Evolutionary conservation across 2,113 vertebrate species (phyloP), one percentile per base, ranked within the genome.

Genomic region (Pica pica): DNA sequence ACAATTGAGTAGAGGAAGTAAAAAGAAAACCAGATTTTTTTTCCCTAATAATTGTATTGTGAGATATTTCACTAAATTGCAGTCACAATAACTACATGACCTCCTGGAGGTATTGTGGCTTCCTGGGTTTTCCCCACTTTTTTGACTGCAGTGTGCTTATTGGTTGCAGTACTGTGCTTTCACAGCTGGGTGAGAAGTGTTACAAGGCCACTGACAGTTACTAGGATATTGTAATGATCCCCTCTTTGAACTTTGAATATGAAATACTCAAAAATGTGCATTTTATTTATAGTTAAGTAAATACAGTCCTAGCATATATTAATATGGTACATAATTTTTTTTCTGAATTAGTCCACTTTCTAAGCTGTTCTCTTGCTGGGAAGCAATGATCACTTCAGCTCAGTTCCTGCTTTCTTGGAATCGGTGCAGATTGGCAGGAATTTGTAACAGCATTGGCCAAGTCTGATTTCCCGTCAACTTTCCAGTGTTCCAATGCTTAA

Each of bases 391-490:
- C 61, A 11, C 52, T 95, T 87, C 60, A 67, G 2, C 74, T 91
- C 31, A 24, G 39, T 65, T 96, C 86, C 90, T 92, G 85, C 92
- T 83, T 94, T 95, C 93, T 94, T 97, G 95, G 92, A 95, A 87
- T 74, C 46, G 28, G 64, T 75, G 73, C 81, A 83, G 27, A 74
- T 78, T 95, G 93, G 93, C 95, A 87, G 57, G 35, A 79, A 39
- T 59, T 94, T 73, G 47, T 89, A 74, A 61, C 37, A 69, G 49
- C 64, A 70, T 70, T 52, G 44, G 83, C 94, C 96, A 94, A 97
- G 90, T 92, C 88, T 95, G 88, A 95, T 93, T 93, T 96, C 87
- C 94, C 80, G 87, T 97, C 77, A 95, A 79, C 64, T 97, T 97
- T 96, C 90, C 96, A 97, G 70, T 83, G 93, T 69, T 95, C 91